phyloP scores from a whole-genome alignment of 1,140 invertebrate genomes.

The Tetramorium alpestre region DNA sequence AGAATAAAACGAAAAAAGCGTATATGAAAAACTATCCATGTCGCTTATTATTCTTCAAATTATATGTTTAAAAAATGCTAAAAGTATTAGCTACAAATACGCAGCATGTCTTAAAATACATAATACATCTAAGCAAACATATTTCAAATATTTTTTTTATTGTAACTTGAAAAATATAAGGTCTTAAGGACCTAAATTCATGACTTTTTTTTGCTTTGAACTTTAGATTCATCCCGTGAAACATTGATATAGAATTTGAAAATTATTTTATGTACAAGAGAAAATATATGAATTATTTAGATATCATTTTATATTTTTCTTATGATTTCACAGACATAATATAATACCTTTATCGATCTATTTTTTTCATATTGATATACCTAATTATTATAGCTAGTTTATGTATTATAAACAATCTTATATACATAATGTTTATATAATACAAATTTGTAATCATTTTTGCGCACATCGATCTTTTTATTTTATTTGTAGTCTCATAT shows the following conservation, averaged over 20 bases:
- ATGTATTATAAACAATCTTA: constrained; percentile 11
- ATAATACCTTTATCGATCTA: background rate
- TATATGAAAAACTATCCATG: background rate
- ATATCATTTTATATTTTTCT: background rate
- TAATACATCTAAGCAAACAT: background rate
- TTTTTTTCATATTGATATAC: constrained; percentile 6
- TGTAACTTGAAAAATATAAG: background rate
- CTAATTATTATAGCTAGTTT: background rate
- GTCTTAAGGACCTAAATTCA: background rate
- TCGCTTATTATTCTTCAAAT: background rate
- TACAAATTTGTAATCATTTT: constrained; percentile 14
- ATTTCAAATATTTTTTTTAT: background rate
- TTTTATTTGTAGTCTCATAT: constrained; percentile 19
- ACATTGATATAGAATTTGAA: background rate
- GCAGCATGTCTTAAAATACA: background rate
- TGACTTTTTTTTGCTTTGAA: background rate
- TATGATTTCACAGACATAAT: background rate
- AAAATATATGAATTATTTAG: constrained; percentile 12
- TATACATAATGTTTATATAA: background rate
- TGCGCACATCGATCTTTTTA: constrained; percentile 13
- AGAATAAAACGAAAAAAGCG: background rate
- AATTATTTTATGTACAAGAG: background rate
- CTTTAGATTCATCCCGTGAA: background rate
- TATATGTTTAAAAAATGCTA: background rate
- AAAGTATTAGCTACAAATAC: background rate